These are phyloP conservation scores for silkworm (Bombyx mori) DNA, from an alignment of 1,140 invertebrate genomes.

Conservation along the genomic window ASM3026992v2 NC_085107.1:5909501-5910000, in stretches of 20 bases:
- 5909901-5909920: slow-evolving; percentile 25
- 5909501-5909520: too few species aligned
- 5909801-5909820: slow-evolving; percentile 30
- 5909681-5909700: too few species aligned
- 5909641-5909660: too few species aligned
- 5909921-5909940: slow-evolving; percentile 8
- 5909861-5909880: slow-evolving; percentile 38
- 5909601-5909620: background rate
- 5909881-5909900: slow-evolving; percentile 38
- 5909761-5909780: slow-evolving; percentile 30
- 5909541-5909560: too few species aligned
- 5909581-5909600: background rate
- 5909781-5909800: slow-evolving; percentile 21
- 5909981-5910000: background rate
- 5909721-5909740: slow-evolving; percentile 20
- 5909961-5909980: background rate
- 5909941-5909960: slow-evolving; percentile 1
- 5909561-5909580: too few species aligned
- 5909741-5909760: slow-evolving; percentile 26
- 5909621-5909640: too few species aligned
- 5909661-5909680: too few species aligned
- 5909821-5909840: slow-evolving; percentile 25
- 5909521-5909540: too few species aligned
- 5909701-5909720: slow-evolving; percentile 31
- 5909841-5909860: slow-evolving; percentile 29